Evolutionary conservation across 2,888 invertebrate genomes (phyloP).

Genomic region (Trypoxylon attenuatum): DNA sequence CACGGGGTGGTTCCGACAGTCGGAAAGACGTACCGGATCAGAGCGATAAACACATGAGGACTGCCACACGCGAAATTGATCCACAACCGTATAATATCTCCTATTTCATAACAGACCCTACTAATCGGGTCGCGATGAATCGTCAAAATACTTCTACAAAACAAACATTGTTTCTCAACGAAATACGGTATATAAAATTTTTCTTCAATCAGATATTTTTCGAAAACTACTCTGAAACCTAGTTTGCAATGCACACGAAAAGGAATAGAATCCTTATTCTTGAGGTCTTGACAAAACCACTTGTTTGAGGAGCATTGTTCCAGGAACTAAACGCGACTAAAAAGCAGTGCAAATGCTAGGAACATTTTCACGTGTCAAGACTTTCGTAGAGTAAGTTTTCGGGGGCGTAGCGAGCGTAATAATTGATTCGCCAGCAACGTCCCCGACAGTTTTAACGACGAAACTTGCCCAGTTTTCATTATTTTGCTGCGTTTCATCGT

Average conservation of each 20-base stretch:
- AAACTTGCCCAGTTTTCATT: constrained; percentile 62
- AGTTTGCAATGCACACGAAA: neutral
- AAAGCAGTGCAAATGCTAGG: neutral
- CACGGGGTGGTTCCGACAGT: constrained; percentile 34
- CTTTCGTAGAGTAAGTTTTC: constrained; percentile 16
- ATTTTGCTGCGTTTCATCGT: constrained; percentile 61
- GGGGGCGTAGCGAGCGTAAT: constrained; percentile 25
- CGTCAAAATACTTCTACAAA: neutral
- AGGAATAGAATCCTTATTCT: neutral
- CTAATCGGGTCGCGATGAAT: neutral
- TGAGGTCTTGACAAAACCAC: constrained; percentile 5
- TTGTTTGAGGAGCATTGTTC: neutral
- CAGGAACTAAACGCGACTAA: neutral
- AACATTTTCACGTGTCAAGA: constrained; percentile 9
- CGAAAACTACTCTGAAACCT: neutral
- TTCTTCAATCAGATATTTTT: neutral
- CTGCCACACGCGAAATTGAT: no score
- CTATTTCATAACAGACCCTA: no score
- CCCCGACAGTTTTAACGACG: constrained; percentile 60
- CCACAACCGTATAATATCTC: no score
- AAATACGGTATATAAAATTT: neutral
- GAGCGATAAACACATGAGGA: constrained; percentile 42
- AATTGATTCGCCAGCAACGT: constrained; percentile 30
- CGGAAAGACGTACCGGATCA: constrained; percentile 43
- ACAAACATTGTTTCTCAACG: neutral